phyloP scores from a whole-genome alignment of 2,888 invertebrate species.

The Drosophila flavopinicola region DNA sequence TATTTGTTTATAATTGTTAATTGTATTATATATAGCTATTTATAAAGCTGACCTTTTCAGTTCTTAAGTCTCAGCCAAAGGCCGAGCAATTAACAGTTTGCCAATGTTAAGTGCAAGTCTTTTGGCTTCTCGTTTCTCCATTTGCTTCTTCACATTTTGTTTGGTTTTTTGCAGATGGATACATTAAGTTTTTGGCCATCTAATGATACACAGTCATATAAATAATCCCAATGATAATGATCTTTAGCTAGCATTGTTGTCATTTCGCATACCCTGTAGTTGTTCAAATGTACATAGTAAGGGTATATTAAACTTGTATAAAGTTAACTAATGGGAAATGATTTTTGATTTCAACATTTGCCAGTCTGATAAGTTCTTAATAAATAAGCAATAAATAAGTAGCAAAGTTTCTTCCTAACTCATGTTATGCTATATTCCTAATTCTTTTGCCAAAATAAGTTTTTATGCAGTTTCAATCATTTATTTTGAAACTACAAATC shows the following conservation, averaged over 20 bases:
- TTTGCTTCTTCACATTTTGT: slow-evolving; percentile 1
- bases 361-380: no score
- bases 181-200: slow-evolving; percentile 21
- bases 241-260: slow-evolving; percentile 17
- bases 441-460: no score
- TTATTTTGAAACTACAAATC: no score
- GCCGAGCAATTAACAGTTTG: slow-evolving; percentile 55
- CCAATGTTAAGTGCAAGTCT: slow-evolving; percentile 53
- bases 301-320: not conserved
- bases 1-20: slow-evolving; percentile 44
- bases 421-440: no score
- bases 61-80: slow-evolving; percentile 36
- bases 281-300: no score
- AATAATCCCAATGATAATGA: slow-evolving; percentile 41
- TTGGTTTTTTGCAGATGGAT: slow-evolving; percentile 24
- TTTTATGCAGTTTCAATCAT: no score
- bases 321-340: no score
- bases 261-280: slow-evolving; percentile 14
- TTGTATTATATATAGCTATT: slow-evolving; percentile 40
- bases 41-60: slow-evolving; percentile 45
- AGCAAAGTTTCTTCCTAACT: no score
- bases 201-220: slow-evolving; percentile 24
- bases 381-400: no score
- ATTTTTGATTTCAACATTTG: no score
- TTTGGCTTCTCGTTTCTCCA: slow-evolving; percentile 15